These are phyloP conservation scores for Conistra vaccinii DNA, from an alignment of 2,888 invertebrate genomes.

Conservation along the genomic window DNA sequence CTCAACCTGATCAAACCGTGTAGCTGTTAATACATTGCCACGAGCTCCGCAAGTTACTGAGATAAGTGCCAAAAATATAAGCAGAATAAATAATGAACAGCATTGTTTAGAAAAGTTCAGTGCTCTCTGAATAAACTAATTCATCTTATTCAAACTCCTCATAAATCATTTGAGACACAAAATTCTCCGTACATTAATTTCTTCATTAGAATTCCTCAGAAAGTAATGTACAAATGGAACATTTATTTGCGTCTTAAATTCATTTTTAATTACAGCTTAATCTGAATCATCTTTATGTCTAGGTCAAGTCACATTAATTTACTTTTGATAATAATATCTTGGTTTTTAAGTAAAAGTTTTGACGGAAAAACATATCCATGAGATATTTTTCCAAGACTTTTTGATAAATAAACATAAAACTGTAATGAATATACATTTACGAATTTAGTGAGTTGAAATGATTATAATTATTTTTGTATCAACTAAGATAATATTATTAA, in stretches of 20 bases:
- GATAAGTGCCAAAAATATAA: constrained; percentile 16
- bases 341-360: background rate
- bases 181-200: constrained; percentile 27
- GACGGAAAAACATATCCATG: background rate
- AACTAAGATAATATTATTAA: no score
- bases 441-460: background rate
- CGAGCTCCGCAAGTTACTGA: background rate
- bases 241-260: constrained; percentile 49
- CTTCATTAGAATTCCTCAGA: constrained; percentile 33
- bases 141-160: constrained; percentile 47
- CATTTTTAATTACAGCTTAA: constrained; percentile 61
- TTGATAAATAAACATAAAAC: background rate
- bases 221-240: constrained; percentile 49
- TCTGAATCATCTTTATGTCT: constrained; percentile 40
- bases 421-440: background rate
- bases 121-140: constrained; percentile 37
- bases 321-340: constrained; percentile 42
- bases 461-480: no score
- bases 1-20: no score
- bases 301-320: constrained; percentile 57
- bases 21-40: no score
- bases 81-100: background rate
- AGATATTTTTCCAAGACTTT: background rate
- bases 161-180: constrained; percentile 46
- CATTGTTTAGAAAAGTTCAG: constrained; percentile 19